These are phyloP conservation scores for Pangasianodon gigas DNA, from an alignment of 2,113 vertebrate species.

Conservation along the genomic window DNA sequence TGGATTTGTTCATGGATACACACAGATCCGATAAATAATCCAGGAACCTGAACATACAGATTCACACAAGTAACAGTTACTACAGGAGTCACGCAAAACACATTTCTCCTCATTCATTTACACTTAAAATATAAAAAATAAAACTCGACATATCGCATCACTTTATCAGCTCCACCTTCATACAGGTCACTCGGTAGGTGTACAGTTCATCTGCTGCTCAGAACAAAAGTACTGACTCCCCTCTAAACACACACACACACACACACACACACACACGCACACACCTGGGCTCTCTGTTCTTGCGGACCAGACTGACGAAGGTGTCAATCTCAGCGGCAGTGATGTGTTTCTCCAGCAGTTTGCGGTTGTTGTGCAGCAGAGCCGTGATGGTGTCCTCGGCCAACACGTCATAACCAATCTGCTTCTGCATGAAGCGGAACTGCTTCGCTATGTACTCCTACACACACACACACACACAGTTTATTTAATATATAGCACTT, in stretches of 20 bases:
- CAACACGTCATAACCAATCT: constrained; percentile 98
- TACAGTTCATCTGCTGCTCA: too few species aligned
- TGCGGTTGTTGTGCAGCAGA: constrained; percentile 95
- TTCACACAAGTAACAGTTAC: constrained; percentile 11
- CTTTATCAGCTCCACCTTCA: not conserved
- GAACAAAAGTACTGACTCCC: not conserved
- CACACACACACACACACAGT: constrained; percentile 22
- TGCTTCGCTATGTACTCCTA: constrained; percentile 99
- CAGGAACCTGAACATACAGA: constrained; percentile 80
- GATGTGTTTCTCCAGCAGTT: constrained; percentile 97
- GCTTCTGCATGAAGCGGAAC: constrained; percentile 99
- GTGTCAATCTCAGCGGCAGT: constrained; percentile 97
- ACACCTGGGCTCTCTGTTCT: constrained; percentile 96
- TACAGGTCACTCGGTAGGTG: not conserved
- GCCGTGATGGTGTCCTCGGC: constrained; percentile 98
- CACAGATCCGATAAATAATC: constrained; percentile 97
- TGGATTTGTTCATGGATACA: constrained; percentile 98
- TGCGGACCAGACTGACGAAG: constrained; percentile 96
- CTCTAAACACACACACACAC: constrained; percentile 66
- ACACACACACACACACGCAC: constrained; percentile 46
- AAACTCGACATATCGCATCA: not conserved
- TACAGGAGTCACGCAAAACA: not conserved
- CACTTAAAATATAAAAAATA: not conserved
- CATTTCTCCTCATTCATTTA: not conserved
- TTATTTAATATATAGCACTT: not conserved